Conservation (phyloP, 2,888 invertebrate genomes). For the Eilema sororculum region DNA sequence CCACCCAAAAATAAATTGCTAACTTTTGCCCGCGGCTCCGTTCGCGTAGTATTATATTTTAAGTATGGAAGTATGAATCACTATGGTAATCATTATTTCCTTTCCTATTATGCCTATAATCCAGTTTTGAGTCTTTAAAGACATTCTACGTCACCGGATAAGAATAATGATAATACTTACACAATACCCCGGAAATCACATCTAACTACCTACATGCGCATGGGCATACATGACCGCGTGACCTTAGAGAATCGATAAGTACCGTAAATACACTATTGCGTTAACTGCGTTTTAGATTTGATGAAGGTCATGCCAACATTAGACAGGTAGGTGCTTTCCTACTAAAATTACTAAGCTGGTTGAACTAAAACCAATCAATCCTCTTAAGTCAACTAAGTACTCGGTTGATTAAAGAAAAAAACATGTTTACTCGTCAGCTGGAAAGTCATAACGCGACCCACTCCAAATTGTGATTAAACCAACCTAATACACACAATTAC, state of each 20-base stretch:
- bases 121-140: background rate
- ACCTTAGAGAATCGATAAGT: slow-evolving; percentile 37
- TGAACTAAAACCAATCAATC: slow-evolving; percentile 10
- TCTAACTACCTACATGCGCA: slow-evolving; percentile 28
- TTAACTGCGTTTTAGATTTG: slow-evolving; percentile 26
- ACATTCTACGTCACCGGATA: slow-evolving; percentile 22
- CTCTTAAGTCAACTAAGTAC: slow-evolving; percentile 26
- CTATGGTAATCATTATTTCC: too few species aligned
- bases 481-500: slow-evolving; percentile 87
- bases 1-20: too few species aligned
- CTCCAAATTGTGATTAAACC: slow-evolving; percentile 87
- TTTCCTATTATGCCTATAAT: background rate
- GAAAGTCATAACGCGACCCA: slow-evolving; percentile 84
- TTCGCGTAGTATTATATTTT: too few species aligned
- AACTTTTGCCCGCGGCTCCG: too few species aligned
- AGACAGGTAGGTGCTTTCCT: background rate
- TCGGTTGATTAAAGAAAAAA: slow-evolving; percentile 58
- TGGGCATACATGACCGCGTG: slow-evolving; percentile 27
- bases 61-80: background rate
- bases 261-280: slow-evolving; percentile 23
- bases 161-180: slow-evolving; percentile 39
- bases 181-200: slow-evolving; percentile 43
- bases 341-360: background rate
- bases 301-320: slow-evolving; percentile 20
- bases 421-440: slow-evolving; percentile 67